phyloP scores from a whole-genome alignment of 2,888 invertebrate genomes.

The Apotomis capreana region DNA sequence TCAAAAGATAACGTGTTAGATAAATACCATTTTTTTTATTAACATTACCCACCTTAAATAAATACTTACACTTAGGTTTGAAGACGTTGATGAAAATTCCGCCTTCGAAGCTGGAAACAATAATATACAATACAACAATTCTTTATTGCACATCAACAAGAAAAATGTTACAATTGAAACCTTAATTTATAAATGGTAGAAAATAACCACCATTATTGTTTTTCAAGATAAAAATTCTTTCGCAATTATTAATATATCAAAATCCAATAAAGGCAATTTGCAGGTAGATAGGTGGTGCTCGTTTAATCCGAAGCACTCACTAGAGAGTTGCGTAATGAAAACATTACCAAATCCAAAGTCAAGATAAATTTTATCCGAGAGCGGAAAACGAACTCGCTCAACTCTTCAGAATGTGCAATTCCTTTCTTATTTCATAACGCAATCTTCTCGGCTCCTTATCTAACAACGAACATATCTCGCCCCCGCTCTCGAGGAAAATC shows the following conservation, averaged over 20 bases:
- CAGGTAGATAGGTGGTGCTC: constrained; percentile 20
- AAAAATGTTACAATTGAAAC: too few species aligned
- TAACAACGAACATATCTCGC: constrained; percentile 81
- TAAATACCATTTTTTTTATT: too few species aligned
- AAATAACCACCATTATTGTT: background rate
- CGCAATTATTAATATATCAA: background rate
- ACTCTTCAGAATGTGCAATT: constrained; percentile 78
- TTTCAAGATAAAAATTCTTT: too few species aligned
- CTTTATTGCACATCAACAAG: too few species aligned
- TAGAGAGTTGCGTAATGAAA: constrained; percentile 57
- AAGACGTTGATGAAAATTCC: too few species aligned
- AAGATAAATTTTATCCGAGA: constrained; percentile 66
- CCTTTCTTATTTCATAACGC: constrained; percentile 83
- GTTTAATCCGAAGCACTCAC: constrained; percentile 15
- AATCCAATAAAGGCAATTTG: constrained; percentile 9
- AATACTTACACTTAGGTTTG: too few species aligned
- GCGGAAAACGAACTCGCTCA: constrained; percentile 60
- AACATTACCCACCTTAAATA: too few species aligned
- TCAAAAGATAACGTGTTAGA: too few species aligned
- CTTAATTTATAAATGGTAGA: too few species aligned
- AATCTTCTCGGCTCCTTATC: constrained; percentile 81
- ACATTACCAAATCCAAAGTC: constrained; percentile 57
- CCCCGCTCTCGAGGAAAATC: constrained; percentile 80
- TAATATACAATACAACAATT: too few species aligned
- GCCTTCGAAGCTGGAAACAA: too few species aligned